Base-by-base conservation (phyloP, 2,888 invertebrate species). In the Sinodicranocentrus sp. region DNA sequence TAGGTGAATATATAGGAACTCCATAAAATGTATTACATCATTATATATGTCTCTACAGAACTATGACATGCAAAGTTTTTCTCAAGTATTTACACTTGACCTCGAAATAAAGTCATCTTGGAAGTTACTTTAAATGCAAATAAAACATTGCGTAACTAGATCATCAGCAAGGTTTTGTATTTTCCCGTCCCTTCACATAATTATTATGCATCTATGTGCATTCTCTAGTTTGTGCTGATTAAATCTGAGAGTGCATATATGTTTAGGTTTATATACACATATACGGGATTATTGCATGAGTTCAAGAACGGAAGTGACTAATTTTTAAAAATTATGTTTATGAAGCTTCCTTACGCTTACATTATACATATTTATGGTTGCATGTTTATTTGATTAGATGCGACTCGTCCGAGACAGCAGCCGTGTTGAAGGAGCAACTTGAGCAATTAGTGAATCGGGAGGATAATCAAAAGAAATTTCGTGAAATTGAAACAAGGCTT, bases 341-440 rank as follows among this genome's bases (percentile, higher is more conserved):
- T 5, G 39, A 13, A 39, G 39, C 39, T 39, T 39, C 13, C 13
- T 39, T 39, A 39, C 39, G 5, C 39, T 8, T 5, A 39, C 39
- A 8, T 5, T 39, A 8, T 39, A 8, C 39, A 39, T 39, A 8
- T 39, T 13, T 39, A 13, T 39, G 13, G 6, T n/a, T n/a, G n/a
- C n/a, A n/a, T n/a, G n/a, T n/a, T n/a, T n/a, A n/a, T 63, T 70
- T 72, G 6, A 57, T 33, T 68, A 89, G 89, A 83, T 89, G 89
- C 76, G 98, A 98, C 91, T 97, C 97, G 10, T 94, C 97, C 87
- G 95, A 97, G 90, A 98, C 98, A 21, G 98, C 98, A 0, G 94
- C 95, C 85, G 93, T 97, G 90, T 93, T 99, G 82, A 95, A 95
- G 90, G 93, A 94, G 13, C 97, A 97, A 89, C 91, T 98, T 82